These are phyloP conservation scores for Acanthurus tractus DNA, from an alignment of 2,797 vertebrate genomes.

Conservation along the genomic window DNA sequence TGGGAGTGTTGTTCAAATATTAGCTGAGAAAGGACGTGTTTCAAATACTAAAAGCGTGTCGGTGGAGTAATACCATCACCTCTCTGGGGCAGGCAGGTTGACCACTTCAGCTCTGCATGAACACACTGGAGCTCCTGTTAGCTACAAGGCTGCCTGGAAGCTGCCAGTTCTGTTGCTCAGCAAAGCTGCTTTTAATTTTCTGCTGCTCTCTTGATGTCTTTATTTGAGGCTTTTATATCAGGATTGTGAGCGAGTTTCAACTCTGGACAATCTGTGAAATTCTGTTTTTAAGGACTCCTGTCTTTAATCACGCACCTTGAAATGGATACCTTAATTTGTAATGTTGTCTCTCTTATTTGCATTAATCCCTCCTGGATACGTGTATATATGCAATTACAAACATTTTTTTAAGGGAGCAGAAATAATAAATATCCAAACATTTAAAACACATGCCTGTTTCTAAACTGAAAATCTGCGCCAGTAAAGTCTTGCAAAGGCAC, in stretches of 20 bases:
- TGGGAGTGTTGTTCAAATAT: constrained; percentile 3
- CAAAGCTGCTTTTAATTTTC: neutral
- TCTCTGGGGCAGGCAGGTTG: neutral
- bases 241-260: neutral
- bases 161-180: neutral
- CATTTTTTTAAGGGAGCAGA: neutral
- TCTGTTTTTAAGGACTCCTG: neutral
- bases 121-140: constrained; percentile 28
- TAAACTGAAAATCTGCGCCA: neutral
- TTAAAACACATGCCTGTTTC: neutral
- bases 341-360: too few species aligned
- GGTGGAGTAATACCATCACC: constrained; percentile 13
- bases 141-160: neutral
- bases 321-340: neutral
- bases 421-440: neutral
- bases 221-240: neutral
- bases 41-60: constrained; percentile 22
- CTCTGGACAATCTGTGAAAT: neutral
- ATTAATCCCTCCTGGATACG: neutral
- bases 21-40: constrained; percentile 13
- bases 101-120: constrained; percentile 2
- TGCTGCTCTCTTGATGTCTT: neutral
- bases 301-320: neutral
- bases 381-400: neutral
- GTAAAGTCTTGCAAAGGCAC: neutral